phyloP scores from a whole-genome alignment of 2,113 vertebrate genomes.

The Mastomys natalensis region DNA sequence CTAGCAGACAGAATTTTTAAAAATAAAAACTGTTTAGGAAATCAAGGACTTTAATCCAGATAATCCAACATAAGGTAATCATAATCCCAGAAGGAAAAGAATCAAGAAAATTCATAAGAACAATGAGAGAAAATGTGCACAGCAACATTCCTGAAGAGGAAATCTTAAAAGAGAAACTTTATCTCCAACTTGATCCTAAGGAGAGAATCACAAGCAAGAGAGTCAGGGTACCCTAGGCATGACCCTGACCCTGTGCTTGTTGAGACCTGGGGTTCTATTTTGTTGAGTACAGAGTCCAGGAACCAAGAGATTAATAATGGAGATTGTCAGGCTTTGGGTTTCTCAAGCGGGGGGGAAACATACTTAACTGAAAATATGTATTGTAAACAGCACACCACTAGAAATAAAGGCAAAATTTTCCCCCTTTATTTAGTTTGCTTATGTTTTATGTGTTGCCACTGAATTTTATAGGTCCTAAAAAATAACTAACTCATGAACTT shows the following conservation, averaged over 20 bases:
- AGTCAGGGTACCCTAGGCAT: not conserved
- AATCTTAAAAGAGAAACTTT: constrained; percentile 19
- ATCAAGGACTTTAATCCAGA: not conserved
- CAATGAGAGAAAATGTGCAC: not conserved
- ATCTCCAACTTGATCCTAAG: not conserved
- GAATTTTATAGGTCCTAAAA: constrained; percentile 38
- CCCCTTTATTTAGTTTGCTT: constrained; percentile 29
- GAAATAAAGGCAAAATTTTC: not conserved
- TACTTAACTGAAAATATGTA: not conserved
- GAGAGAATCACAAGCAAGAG: not conserved
- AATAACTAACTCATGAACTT: not conserved
- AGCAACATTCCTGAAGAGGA: not conserved
- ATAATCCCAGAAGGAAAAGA: not conserved
- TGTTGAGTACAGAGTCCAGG: not conserved
- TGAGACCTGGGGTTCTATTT: not conserved
- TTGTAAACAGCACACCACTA: not conserved
- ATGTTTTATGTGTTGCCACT: not conserved
- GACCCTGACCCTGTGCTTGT: not conserved
- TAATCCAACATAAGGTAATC: not conserved
- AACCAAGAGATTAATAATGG: not conserved
- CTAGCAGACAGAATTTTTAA: not conserved
- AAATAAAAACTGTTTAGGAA: not conserved
- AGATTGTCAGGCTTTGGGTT: not conserved
- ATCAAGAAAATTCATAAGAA: constrained; percentile 1
- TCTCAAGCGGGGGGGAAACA: not conserved